Evolutionary conservation across 2,888 invertebrate species (phyloP).

Genomic region (Napeogenes sylphis): DNA sequence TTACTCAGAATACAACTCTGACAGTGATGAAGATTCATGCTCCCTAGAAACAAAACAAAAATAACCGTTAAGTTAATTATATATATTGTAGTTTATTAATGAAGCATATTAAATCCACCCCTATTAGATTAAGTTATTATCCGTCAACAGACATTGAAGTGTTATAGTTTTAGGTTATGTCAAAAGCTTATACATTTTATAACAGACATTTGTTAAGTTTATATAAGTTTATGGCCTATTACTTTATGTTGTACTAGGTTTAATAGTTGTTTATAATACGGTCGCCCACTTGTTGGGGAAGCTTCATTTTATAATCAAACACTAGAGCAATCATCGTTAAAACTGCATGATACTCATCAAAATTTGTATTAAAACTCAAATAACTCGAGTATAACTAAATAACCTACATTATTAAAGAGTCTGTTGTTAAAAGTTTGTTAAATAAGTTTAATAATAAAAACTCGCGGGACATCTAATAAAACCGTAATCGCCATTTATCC

Average conservation of each 20-base stretch:
- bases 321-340: too few relatives aligned
- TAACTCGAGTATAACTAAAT: slow-evolving; percentile 2
- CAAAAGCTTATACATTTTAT: too few relatives aligned
- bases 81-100: neutral
- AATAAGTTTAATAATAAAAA: neutral
- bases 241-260: too few relatives aligned
- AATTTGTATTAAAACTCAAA: slow-evolving; percentile 1
- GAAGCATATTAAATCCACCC: too few relatives aligned
- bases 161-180: too few relatives aligned
- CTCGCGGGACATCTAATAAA: slow-evolving; percentile 20
- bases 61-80: neutral
- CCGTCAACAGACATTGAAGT: too few relatives aligned
- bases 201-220: too few relatives aligned
- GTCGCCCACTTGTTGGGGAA: too few relatives aligned
- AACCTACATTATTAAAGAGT: slow-evolving; percentile 8
- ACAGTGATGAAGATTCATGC: slow-evolving; percentile 6
- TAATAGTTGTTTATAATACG: too few relatives aligned
- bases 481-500: slow-evolving; percentile 20
- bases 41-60: slow-evolving; percentile 3
- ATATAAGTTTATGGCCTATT: too few relatives aligned
- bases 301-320: too few relatives aligned
- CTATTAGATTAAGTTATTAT: too few relatives aligned
- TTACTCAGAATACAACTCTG: neutral
- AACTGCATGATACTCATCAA: neutral
- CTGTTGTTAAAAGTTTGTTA: slow-evolving; percentile 2